Conservation (phyloP, 2,888 invertebrate genomes). For the Cephus spinipes region DNA sequence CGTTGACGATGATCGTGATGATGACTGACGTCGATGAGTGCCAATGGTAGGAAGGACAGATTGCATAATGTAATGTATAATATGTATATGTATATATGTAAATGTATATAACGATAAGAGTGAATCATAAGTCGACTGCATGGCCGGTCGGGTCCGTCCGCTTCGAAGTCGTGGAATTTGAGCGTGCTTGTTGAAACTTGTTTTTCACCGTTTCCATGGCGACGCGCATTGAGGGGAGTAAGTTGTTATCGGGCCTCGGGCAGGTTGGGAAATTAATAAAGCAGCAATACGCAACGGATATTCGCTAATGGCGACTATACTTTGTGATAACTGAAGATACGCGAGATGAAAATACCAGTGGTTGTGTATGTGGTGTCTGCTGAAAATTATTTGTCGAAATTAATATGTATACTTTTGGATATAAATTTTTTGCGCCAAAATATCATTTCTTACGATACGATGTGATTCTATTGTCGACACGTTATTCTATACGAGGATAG, state of each 20-base stretch:
- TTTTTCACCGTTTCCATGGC: not conserved
- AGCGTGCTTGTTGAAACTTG: not conserved
- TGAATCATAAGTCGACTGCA: slow-evolving; percentile 5
- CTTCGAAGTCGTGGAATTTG: not conserved
- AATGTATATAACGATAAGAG: not conserved
- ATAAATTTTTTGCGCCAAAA: not conserved
- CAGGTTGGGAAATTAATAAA: not conserved
- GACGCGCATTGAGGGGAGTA: not conserved
- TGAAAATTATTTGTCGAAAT: too few species aligned
- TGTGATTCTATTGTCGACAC: too few species aligned
- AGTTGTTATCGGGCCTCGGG: not conserved
- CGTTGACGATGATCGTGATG: not conserved
- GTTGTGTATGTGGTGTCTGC: not conserved
- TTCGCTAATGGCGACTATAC: not conserved
- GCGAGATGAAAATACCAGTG: not conserved
- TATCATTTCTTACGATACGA: not conserved
- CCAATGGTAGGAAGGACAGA: not conserved
- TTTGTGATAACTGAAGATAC: not conserved
- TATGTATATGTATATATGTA: too few species aligned
- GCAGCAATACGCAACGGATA: not conserved
- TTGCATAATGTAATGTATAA: not conserved
- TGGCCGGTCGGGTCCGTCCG: not conserved
- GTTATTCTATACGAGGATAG: not conserved
- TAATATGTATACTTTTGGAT: too few species aligned
- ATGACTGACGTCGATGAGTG: not conserved